Conservation (phyloP, 2,888 invertebrate species). For the Xylota segnis region DNA sequence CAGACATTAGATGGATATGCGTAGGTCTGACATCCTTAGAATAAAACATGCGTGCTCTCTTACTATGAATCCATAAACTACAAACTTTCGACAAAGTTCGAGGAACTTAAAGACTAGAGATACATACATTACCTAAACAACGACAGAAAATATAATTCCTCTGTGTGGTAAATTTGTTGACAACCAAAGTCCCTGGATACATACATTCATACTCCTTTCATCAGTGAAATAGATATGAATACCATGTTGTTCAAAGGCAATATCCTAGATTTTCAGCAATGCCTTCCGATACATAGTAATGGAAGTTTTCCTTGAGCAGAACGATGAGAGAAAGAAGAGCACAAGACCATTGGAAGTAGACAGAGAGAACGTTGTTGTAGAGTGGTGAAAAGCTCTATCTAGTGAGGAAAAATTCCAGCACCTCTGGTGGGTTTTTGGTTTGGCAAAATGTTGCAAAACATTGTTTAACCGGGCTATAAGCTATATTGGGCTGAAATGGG, state of each 20-base stretch:
- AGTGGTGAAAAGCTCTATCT: conserved; percentile 43
- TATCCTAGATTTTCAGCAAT: conserved; percentile 7
- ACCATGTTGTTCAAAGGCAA: background rate
- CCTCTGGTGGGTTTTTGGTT: background rate
- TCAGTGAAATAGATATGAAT: background rate
- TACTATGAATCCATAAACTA: too few species aligned
- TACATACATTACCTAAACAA: conserved; percentile 4
- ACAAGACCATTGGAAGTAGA: too few species aligned
- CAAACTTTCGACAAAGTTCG: background rate
- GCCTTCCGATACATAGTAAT: conserved; percentile 33
- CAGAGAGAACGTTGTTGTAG: background rate
- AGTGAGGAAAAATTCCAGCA: background rate
- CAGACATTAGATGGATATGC: too few species aligned
- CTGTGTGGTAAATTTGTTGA: background rate
- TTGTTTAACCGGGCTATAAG: too few species aligned
- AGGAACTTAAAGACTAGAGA: background rate
- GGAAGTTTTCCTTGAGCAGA: background rate
- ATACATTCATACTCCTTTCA: conserved; percentile 8
- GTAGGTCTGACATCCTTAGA: too few species aligned
- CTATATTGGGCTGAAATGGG: too few species aligned
- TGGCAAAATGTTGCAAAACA: conserved; percentile 16
- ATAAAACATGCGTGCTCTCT: too few species aligned
- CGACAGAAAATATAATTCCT: background rate
- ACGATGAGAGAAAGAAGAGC: background rate
- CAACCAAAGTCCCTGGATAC: conserved; percentile 21